phyloP scores from a whole-genome alignment of 1,140 invertebrate genomes.

The Drosophila simulans region DNA sequence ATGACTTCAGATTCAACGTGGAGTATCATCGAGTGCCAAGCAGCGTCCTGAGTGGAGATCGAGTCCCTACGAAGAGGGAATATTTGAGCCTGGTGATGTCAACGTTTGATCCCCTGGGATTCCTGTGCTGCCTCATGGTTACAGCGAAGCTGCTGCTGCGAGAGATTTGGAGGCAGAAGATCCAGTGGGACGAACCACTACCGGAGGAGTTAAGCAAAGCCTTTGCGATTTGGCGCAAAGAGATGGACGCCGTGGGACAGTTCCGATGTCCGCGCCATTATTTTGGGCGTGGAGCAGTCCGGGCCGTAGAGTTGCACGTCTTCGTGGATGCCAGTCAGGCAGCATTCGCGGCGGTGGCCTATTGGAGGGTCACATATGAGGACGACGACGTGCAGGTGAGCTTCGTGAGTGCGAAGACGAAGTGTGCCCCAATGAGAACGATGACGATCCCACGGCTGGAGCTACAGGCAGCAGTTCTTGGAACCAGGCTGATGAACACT shows the following conservation, averaged over 20 bases:
- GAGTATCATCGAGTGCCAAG: constrained; percentile 5
- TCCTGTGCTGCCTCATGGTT: neutral
- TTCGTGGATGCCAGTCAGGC: constrained; percentile 31
- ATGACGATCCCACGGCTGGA: constrained; percentile 84
- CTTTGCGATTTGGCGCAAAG: neutral
- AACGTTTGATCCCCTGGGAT: neutral
- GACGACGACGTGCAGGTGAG: neutral
- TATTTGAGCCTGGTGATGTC: neutral
- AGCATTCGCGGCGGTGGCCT: constrained; percentile 40
- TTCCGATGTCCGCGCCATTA: neutral
- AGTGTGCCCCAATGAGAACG: constrained; percentile 75
- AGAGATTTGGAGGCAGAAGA: constrained; percentile 4
- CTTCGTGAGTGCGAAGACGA: constrained; percentile 58
- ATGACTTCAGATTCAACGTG: neutral
- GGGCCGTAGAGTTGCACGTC: constrained; percentile 17
- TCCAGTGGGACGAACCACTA: constrained; percentile 10
- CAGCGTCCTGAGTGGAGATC: neutral
- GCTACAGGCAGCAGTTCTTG: constrained; percentile 83
- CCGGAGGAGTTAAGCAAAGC: neutral
- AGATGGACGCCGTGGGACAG: constrained; percentile 5
- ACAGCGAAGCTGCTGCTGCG: constrained; percentile 2
- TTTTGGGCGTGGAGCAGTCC: neutral
- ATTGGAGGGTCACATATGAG: constrained; percentile 23
- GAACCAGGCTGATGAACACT: constrained; percentile 54
- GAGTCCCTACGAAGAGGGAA: constrained; percentile 3